Base-by-base conservation (phyloP, 2,888 invertebrate species). In the Bellardia pandia region DNA sequence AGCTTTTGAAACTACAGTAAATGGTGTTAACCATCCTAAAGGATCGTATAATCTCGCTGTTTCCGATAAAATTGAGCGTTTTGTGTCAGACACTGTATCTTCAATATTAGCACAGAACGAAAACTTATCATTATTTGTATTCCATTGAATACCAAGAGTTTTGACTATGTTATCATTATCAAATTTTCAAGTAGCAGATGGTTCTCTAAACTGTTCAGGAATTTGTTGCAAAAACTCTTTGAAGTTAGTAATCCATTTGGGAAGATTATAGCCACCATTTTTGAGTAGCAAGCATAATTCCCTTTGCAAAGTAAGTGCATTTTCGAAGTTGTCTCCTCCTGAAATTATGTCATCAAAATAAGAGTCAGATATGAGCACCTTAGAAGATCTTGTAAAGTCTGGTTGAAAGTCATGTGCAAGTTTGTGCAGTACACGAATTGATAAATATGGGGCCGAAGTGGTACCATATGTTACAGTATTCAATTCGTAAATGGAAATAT, bases 381-480 rank as follows among this genome's bases (percentile, higher is more conserved):
- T 62, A 11, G 85, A 16, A 2, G 77, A 80, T 33, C 45, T 8
- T 8, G 80, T 80, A 80, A 71, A 88, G 0, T 16, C 37, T 11
- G 14, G 5, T 42, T 30, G 16, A 42, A 80, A 79, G 37, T 88
- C 86, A 48, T 76, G 45, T 11, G 64, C 79, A 4, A 88, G 33
- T 53, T 85, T 77, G 5, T 71, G 78, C 6, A 85, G 62, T 0
- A 85, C 83, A 11, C 83, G 66, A 40, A 79, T 88, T 3, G 88
- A 60, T 3, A 86, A 68, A 68, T 81, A 86, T 2, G 88, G 85
- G 8, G 66, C 76, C n/a, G 60, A 60, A 6, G 74, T 58, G 2
- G 53, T 76, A n/a, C 83, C 88, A 33, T 86, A 88, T 11, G 80
- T 88, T 1, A 86, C 74, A 11, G 82, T 88, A 5, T 81, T 84